A percentile compares a stretch with the other conserved stretches of the same genome.
Conservation (phyloP, 2,113 vertebrate genomes). For the Corynorhinus townsendii region DNA sequence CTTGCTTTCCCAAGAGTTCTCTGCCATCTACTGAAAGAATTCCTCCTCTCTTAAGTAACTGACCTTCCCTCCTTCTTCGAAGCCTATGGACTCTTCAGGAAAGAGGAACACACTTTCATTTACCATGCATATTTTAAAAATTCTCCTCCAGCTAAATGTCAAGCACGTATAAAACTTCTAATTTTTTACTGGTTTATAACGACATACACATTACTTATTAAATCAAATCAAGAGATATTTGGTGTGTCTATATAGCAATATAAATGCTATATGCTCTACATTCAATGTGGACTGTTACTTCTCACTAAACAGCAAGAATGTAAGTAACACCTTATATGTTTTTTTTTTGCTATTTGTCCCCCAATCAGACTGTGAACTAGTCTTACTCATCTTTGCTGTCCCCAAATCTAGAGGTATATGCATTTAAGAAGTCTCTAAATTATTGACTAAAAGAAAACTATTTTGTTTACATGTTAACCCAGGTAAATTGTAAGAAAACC, state of each 20-base stretch:
- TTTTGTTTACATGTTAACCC: neutral
- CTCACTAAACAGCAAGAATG: neutral
- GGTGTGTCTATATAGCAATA: neutral
- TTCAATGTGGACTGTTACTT: neutral
- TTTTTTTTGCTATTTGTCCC: neutral
- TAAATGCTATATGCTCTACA: neutral
- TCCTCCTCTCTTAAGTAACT: neutral
- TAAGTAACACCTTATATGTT: neutral
- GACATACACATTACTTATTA: neutral
- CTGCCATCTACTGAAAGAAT: neutral
- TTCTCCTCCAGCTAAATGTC: neutral
- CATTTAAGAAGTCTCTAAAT: neutral
- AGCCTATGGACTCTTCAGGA: neutral
- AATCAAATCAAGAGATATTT: neutral
- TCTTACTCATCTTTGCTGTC: neutral
- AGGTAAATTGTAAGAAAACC: neutral
- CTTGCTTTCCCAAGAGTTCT: conserved; percentile 4
- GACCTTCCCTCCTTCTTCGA: neutral
- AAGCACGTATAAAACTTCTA: neutral
- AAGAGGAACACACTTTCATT: neutral
- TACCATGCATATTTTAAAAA: neutral
- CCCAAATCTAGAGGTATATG: neutral
- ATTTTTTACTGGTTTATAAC: neutral
- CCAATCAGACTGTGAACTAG: neutral
- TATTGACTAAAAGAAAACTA: neutral